Conservation (phyloP, 2,888 invertebrate species). For the Pseudococcus viburni region DNA sequence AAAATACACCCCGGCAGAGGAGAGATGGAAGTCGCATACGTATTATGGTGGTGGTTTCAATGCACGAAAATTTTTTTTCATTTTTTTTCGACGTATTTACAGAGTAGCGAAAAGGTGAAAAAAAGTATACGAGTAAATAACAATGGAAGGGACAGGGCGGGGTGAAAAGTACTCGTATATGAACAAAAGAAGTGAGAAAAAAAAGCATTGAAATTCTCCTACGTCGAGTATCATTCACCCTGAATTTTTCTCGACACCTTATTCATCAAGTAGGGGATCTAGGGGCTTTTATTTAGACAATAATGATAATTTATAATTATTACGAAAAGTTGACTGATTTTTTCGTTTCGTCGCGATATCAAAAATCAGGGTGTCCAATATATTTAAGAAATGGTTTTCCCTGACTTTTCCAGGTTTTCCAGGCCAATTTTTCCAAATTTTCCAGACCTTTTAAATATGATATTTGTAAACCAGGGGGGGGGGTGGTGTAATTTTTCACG, state of each 20-base stretch:
- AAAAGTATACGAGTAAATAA: neutral
- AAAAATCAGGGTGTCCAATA: too few relatives aligned
- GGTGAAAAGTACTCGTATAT: neutral
- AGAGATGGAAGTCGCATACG: neutral
- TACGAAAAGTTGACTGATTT: too few relatives aligned
- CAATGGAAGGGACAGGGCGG: neutral
- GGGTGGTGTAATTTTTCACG: too few relatives aligned
- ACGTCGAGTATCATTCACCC: neutral
- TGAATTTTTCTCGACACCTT: neutral
- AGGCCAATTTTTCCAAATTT: too few relatives aligned
- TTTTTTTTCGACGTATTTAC: neutral
- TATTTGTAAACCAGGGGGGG: too few relatives aligned
- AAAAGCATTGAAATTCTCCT: neutral
- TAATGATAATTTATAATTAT: too few relatives aligned
- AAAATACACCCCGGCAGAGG: neutral
- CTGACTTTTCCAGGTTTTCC: too few relatives aligned
- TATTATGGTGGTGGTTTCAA: neutral
- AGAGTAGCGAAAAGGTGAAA: neutral
- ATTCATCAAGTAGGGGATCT: neutral
- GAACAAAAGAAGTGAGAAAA: neutral
- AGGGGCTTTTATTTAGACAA: too few relatives aligned
- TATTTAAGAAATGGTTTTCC: too few relatives aligned
- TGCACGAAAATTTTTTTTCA: neutral
- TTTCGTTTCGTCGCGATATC: too few relatives aligned
- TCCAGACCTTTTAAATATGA: too few relatives aligned